Conservation (phyloP, 92 coral and sea anemone genomes). For the Porites rus region DNA sequence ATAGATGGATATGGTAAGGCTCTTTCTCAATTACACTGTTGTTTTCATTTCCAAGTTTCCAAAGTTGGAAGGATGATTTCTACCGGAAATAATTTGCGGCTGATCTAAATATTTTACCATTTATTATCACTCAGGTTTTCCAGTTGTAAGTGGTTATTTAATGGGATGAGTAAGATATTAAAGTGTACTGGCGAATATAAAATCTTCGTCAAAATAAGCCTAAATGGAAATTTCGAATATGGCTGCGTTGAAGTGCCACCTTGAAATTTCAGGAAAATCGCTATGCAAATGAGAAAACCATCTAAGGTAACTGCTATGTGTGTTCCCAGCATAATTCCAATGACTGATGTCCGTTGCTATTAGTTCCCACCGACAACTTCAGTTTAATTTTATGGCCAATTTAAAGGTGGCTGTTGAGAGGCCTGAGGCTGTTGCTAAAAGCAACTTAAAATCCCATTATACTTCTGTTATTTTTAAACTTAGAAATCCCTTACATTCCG, state of each 20-base stretch:
- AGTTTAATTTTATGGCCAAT: not conserved
- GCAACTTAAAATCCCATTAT: no score
- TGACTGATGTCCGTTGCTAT: slow-evolving; percentile 1
- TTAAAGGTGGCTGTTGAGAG: not conserved
- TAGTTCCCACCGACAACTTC: not conserved
- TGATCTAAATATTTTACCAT: not conserved
- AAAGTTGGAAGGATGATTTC: not conserved
- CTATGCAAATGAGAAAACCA: not conserved
- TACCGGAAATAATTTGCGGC: not conserved
- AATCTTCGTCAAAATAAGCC: not conserved
- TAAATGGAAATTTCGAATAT: not conserved
- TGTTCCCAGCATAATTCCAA: not conserved
- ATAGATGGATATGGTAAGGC: not conserved
- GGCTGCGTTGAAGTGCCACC: not conserved
- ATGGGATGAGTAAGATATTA: not conserved
- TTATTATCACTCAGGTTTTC: not conserved
- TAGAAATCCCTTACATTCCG: not conserved
- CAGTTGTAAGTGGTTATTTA: not conserved
- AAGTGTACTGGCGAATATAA: slow-evolving; percentile 16
- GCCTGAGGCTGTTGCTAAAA: slow-evolving; percentile 5
- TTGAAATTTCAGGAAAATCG: not conserved
- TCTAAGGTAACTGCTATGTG: not conserved
- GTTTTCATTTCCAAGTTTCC: not conserved
- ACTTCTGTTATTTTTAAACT: not conserved
- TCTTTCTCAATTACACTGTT: not conserved